Conservation (phyloP, 2,113 vertebrate genomes). For the Chionodraco myersi region DNA sequence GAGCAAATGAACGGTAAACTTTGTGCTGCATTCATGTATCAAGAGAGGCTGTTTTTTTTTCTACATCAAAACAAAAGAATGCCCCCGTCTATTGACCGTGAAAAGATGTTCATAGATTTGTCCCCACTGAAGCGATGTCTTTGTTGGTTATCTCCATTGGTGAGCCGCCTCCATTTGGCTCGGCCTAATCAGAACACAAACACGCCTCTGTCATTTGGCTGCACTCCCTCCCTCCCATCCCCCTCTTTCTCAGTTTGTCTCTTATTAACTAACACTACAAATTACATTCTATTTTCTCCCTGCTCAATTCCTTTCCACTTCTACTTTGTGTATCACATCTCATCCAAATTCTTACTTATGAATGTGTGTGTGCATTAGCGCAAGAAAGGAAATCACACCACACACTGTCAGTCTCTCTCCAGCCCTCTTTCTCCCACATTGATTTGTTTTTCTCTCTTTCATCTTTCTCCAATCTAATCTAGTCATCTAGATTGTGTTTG, state of each 20-base stretch:
- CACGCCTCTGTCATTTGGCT: conserved; percentile 84
- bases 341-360: not conserved
- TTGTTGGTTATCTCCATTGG: conserved; percentile 81
- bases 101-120: conserved; percentile 78
- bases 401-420: conserved; percentile 9
- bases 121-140: conserved; percentile 75
- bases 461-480: conserved; percentile 58
- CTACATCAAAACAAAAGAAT: conserved; percentile 67
- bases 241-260: conserved; percentile 37
- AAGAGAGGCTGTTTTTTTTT: conserved; percentile 9
- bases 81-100: conserved; percentile 70
- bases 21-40: conserved; percentile 38
- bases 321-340: not conserved
- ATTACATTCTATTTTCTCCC: conserved; percentile 38
- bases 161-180: conserved; percentile 80
- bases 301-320: conserved; percentile 27
- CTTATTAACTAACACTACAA: conserved; percentile 58
- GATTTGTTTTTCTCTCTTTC: conserved; percentile 44
- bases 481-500: conserved; percentile 45
- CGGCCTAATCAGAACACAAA: conserved; percentile 83
- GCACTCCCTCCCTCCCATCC: conserved; percentile 55
- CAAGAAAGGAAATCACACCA: conserved; percentile 12
- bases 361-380: not conserved
- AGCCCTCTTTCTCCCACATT: conserved; percentile 24
- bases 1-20: conserved; percentile 45